Base-by-base conservation (phyloP, 1,140 invertebrate species). In the Caenorhabditis latens region DNA sequence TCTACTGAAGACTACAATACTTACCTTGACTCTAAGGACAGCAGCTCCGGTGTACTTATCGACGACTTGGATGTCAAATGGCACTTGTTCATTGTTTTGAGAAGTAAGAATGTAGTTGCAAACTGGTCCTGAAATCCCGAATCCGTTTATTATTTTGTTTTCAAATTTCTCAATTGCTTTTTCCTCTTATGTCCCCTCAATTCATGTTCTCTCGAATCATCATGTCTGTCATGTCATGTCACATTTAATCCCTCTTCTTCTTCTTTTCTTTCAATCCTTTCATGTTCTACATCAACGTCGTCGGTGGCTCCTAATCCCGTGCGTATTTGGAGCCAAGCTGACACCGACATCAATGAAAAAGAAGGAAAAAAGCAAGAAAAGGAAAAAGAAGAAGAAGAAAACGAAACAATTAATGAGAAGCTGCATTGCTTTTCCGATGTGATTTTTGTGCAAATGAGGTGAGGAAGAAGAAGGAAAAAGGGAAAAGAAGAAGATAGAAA, bases 91-190 rank as follows among this genome's bases (percentile, higher is more conserved):
- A 55, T 85, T 58, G 89, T 88, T 71, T 24, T 65, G 43, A 24
- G 88, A 89, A 53, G 75, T 92, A 42, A 92, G 57, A 43, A 91
- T 87, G 83, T 92, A 92, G 21, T 89, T 90, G 82, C 91, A 92
- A 67, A 92, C 89, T 32, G 91, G 91, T 43, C 91, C 91, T 92
- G 85, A 83, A 89, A 84, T 19, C 55, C n/a, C 40, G 43, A 57
- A 86, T 42, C 3, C 13, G 4, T 24, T 48, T 84, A 43, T n/a
- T 24, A 7, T 65, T 11, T 63, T 57, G 42, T 86, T 58, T 79
- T 13, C 32, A n/a, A 46, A 24, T 13, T 7, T 0, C 19, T 21
- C 19, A 19, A 50, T 50, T 63, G 42, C 46, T 53, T 24, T 8
- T 55, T 13, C 48, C 32, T 32, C 32, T 1, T 32, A 32, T 32